Base-by-base conservation (phyloP, 1,140 invertebrate genomes). In the Oncopodura yosiiana region DNA sequence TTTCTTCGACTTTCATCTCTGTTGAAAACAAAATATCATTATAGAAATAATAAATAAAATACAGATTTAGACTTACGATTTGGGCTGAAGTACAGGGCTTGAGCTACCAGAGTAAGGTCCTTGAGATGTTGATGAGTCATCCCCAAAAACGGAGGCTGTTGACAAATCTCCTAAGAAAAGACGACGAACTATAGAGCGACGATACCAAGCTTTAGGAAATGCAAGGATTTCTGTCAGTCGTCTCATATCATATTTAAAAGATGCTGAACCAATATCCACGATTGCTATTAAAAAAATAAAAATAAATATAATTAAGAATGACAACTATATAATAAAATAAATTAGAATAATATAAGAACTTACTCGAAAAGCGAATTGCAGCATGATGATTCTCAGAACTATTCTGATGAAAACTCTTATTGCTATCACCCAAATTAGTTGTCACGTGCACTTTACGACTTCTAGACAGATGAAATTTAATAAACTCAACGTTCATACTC, bases 161-260 rank as follows among this genome's bases (percentile, higher is more conserved):
- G 80, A 85, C 5, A 87, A 70, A 73, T 97, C 93, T 14, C 94
- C 94, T 11, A 98, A 76, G 69, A 98, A 96, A 58, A 98, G 76
- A 50, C 92, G 72, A 18, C 93, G 74, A 19, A 95, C 90, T 56
- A 98, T 91, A 57, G 86, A 89, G 16, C 91, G 77, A 21, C 94
- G 75, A 68, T 95, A 95, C 94, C 95, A 99, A 3, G 94, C 94
- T 73, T 94, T 95, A 0, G 95, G 94, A 68, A 99, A 97, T 4
- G 92, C 90, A 34, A 99, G 71, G 63, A 98, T 96, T 73, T 99
- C 95, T 1, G 89, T 91, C 51, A 98, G 70, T n/a, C 94, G 78
- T 46, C 94, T 77, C 92, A 98, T 97, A 69, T 99, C 95, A 70
- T 97, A 98, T 68, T 97, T 96, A 70, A 99, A 98, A 19, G 87